These are phyloP conservation scores for Limonius californicus DNA, from an alignment of 1,140 invertebrate genomes.

Conservation along the genomic window DNA sequence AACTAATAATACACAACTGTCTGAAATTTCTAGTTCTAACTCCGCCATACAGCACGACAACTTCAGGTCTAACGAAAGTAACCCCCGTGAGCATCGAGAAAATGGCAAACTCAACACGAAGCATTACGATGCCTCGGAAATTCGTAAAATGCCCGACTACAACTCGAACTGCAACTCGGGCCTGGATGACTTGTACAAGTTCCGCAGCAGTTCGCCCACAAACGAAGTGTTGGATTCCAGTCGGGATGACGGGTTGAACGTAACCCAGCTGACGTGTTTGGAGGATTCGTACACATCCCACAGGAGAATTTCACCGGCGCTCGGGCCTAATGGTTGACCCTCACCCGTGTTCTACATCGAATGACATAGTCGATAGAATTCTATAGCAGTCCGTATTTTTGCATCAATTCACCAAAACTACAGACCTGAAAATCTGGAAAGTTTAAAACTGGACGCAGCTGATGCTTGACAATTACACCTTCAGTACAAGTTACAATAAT, in stretches of 20 bases:
- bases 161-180: conserved; percentile 3
- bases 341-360: not conserved
- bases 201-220: not conserved
- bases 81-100: not conserved
- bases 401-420: not conserved
- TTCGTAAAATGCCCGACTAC: conserved; percentile 3
- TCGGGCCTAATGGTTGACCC: conserved; percentile 39
- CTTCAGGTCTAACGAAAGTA: not conserved
- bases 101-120: not conserved
- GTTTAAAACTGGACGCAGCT: not conserved
- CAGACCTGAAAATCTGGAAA: conserved; percentile 11
- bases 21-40: not conserved
- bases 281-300: conserved; percentile 30
- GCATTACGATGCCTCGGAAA: not conserved
- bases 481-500: conserved; percentile 9
- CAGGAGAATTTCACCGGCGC: conserved; percentile 29
- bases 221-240: not conserved
- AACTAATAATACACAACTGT: not conserved
- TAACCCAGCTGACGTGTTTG: conserved; percentile 32
- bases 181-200: not conserved
- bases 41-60: not conserved
- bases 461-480: conserved; percentile 7
- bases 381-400: not conserved
- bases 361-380: conserved; percentile 2
- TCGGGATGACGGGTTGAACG: conserved; percentile 26